Base-by-base conservation (phyloP, 2,113 vertebrate genomes). In the pig (Sus scrofa) region DNA sequence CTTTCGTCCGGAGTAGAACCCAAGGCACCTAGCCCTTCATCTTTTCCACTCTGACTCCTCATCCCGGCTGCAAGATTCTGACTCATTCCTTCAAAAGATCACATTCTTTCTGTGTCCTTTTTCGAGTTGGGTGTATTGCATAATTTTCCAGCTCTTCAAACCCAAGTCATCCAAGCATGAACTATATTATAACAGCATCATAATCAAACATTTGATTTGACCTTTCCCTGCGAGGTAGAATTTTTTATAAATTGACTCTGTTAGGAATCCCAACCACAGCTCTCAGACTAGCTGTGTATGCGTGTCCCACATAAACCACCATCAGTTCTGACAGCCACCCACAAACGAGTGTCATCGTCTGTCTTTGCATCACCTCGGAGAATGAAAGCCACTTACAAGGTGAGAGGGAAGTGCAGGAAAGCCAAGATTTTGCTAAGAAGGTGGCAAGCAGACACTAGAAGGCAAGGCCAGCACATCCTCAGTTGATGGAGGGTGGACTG, bases 251-350 rank as follows among this genome's bases (percentile, higher is more conserved):
- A 73, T 83, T 74, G 77, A 79, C 60, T 94, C 32, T 84, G 70
- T 68, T 75, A 86, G 58, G 75, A 93, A 95, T 90, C 8, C 54
- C 70, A 70, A 83, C 86, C 60, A n/a, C 19, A 95, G 85, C 50
- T 96, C 77, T 94, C 68, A 92, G 83, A 86, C 50, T 60, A 34
- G 22, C 60, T 91, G 44, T 44, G 44, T 44, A 37, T 78, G 71
- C 81, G 68, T 96, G 97, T 91, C 73, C 94, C 90, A 96, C 90
- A 95, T 88, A 97, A 97, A 70, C 94, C 90, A 74, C 94, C 94
- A 88, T 94, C 73, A 62, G 1, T 95, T 96, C 95, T 96, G 94
- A 97, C 84, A 98, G 87, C 81, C 94, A 90, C 92, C 65, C 52
- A 86, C 85, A 85, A 95, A 97, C 85, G 85, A 81, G 71, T 92